These are phyloP conservation scores for Drosophila mulleri DNA, from an alignment of 2,888 invertebrate genomes.

Conservation along the genomic window DNA sequence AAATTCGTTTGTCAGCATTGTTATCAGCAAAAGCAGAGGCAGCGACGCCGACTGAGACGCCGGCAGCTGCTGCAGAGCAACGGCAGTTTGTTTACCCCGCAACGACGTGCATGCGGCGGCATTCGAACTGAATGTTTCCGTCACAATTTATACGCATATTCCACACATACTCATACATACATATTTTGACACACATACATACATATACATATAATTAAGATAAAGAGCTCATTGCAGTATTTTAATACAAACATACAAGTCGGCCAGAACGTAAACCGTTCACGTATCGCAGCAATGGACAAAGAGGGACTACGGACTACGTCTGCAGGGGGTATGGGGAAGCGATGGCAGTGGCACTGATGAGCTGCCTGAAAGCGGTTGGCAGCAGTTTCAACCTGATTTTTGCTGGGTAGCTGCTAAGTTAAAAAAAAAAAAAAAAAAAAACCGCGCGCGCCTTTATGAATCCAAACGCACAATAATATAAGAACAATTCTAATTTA, in stretches of 20 bases:
- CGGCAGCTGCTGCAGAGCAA: constrained; percentile 18
- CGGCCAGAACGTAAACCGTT: constrained; percentile 48
- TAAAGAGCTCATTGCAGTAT: constrained; percentile 71
- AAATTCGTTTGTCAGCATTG: constrained; percentile 45
- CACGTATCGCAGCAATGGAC: constrained; percentile 38
- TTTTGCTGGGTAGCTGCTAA: constrained; percentile 56
- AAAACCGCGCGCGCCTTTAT: constrained; percentile 43
- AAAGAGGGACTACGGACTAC: not conserved
- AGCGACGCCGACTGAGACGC: constrained; percentile 25
- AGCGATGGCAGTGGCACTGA: constrained; percentile 15
- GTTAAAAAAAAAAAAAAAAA: constrained; percentile 54
- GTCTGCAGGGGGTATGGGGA: not conserved
- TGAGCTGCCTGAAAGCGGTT: constrained; percentile 52
- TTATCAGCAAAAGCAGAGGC: constrained; percentile 28
- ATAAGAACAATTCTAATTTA: constrained; percentile 6
- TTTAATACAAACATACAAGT: constrained; percentile 64
- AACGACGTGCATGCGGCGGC: constrained; percentile 29
- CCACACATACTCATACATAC: constrained; percentile 13
- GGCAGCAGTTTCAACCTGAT: constrained; percentile 52
- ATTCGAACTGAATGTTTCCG: constrained; percentile 44
- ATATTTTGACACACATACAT: not conserved
- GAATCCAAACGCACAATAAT: constrained; percentile 8
- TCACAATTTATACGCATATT: constrained; percentile 49
- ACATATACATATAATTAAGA: constrained; percentile 43
- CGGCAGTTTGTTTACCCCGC: constrained; percentile 32